Conservation (phyloP, 2,888 invertebrate species). For the Hemicrepidius hirtus region DNA sequence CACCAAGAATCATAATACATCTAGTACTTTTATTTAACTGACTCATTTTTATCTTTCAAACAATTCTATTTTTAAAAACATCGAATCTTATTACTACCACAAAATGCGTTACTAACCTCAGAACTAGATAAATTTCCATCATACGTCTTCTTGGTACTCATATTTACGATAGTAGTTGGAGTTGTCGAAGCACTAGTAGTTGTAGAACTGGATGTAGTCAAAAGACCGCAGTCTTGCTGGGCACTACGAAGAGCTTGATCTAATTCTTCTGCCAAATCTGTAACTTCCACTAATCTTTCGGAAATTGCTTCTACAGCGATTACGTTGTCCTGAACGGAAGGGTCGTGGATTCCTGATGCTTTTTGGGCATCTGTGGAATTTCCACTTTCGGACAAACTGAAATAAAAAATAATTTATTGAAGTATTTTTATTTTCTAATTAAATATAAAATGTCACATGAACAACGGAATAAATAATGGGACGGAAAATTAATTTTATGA, state of each 20-base stretch:
- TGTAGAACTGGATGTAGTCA: constrained; percentile 42
- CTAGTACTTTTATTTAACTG: no score
- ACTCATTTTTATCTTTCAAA: no score
- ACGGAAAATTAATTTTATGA: no score
- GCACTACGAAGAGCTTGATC: constrained; percentile 76
- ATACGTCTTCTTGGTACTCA: constrained; percentile 61
- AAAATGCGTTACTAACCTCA: constrained; percentile 34
- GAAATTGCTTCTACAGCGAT: constrained; percentile 81
- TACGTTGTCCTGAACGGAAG: constrained; percentile 71
- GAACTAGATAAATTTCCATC: constrained; percentile 58
- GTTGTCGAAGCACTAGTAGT: constrained; percentile 48
- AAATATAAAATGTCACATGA: no score
- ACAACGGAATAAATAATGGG: no score
- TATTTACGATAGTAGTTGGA: constrained; percentile 51
- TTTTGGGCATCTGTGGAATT: constrained; percentile 55
- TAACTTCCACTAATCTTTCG: constrained; percentile 79
- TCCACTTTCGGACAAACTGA: constrained; percentile 59
- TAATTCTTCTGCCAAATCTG: constrained; percentile 80
- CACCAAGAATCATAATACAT: no score
- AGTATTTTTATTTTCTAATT: no score
- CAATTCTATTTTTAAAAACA: not conserved
- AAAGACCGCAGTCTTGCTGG: constrained; percentile 70
- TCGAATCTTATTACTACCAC: no score
- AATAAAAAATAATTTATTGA: constrained; percentile 34
- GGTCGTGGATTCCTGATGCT: constrained; percentile 47